Conservation (phyloP, 2,888 invertebrate species). For the Tinea trinotella region DNA sequence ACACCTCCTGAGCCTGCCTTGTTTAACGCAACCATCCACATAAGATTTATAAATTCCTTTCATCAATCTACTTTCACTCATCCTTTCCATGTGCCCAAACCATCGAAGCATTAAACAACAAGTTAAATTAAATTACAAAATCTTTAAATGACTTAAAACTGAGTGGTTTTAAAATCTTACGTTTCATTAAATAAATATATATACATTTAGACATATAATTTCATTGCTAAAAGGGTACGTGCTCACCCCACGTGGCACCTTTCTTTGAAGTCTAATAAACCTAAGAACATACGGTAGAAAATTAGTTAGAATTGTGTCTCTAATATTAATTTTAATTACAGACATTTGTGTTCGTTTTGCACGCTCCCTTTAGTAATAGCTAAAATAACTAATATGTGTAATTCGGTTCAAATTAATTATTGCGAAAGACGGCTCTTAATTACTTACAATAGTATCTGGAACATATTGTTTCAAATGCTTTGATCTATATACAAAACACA, state of each 20-base stretch:
- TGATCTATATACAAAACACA: not conserved
- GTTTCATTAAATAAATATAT: no score
- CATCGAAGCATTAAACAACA: no score
- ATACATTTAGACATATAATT: not conserved
- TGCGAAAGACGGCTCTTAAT: not conserved
- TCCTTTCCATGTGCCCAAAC: no score
- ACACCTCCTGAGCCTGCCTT: no score
- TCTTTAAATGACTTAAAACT: no score
- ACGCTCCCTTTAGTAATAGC: slow-evolving; percentile 6
- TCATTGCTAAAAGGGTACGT: not conserved
- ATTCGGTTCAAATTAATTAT: slow-evolving; percentile 3
- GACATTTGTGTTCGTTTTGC: slow-evolving; percentile 15
- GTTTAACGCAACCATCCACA: no score
- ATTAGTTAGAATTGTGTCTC: slow-evolving; percentile 15
- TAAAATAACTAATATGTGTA: slow-evolving; percentile 9
- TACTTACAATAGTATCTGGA: not conserved
- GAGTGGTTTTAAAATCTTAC: no score
- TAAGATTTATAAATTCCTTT: no score
- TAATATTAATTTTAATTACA: slow-evolving; percentile 22
- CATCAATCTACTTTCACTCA: no score
- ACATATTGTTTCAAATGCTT: not conserved
- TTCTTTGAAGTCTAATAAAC: slow-evolving; percentile 13
- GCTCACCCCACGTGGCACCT: slow-evolving; percentile 2
- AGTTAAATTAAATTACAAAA: no score
- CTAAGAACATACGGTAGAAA: slow-evolving; percentile 1